Evolutionary conservation across 2,113 vertebrate genomes (phyloP), one percentile per base, ranked within the genome.

Genomic region (Gracilinanus agilis): DNA sequence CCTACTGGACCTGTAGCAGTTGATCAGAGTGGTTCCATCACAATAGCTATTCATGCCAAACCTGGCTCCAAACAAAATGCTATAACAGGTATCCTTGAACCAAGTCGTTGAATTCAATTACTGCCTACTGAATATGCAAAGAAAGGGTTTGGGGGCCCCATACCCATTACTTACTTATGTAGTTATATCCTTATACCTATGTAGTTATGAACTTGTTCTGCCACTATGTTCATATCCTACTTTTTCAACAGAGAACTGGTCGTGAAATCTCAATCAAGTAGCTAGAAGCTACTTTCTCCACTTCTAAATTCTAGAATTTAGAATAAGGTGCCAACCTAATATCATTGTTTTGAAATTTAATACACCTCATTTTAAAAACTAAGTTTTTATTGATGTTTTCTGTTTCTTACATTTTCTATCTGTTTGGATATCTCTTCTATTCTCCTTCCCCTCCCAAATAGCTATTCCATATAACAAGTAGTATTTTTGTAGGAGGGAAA

Each of bases 21-120:
- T 9, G 98, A 99, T 92, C 98, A 98, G 94, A 98, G 93, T 8
- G 99, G 99, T 0, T 94, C 97, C 0, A 97, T 99, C 44, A 97
- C 97, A 88, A 98, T 99, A 11, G 94, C 97, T 44, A 97, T 99
- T 75, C 99, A 98, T 53, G 99, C 98, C 40, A 99, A 99, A 95
- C 99, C 99, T 3, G 99, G 99, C 24, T 97, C 99, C 94, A 99
- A 99, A 95, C 98, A 98, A 94, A 99, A 97, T 4, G 97, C 98
- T 55, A 61, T 99, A 44, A 99, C 99, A 98, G 99, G 99, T 99
- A 96, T 0, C 2, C 54, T 21, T 53, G 88, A 10, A 49, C 53
- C 4, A 53, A 4, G 89, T 53, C 40, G 27, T 16, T 88, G 89
- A 90, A 29, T 24, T 19, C 2, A 3, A 16, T 40, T 40, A 23